phyloP scores from a whole-genome alignment of 2,888 invertebrate genomes.

The Drosophila suboccidentalis region DNA sequence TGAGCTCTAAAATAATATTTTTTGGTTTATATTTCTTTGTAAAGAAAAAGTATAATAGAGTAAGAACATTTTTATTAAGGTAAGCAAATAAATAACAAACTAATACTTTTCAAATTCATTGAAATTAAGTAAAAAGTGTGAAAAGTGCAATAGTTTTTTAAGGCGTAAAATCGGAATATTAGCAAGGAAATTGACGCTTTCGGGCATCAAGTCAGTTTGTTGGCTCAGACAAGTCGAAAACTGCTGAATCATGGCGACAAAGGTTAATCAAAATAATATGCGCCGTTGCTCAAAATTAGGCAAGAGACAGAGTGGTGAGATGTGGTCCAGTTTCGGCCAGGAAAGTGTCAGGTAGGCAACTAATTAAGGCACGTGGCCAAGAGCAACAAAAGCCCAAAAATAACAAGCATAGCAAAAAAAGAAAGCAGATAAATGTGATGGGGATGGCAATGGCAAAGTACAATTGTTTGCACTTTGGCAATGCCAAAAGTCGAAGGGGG shows the following conservation, averaged over 20 bases:
- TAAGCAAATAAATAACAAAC: background rate
- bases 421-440: constrained; percentile 59
- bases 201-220: constrained; percentile 13
- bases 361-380: constrained; percentile 57
- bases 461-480: constrained; percentile 64
- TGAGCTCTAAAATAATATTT: too few species aligned
- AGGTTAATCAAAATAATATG: constrained; percentile 53
- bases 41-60: too few species aligned
- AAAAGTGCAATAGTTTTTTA: background rate
- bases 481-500: constrained; percentile 18
- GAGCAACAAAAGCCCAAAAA: constrained; percentile 23
- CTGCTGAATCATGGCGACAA: constrained; percentile 53
- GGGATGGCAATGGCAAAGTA: constrained; percentile 58
- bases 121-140: background rate
- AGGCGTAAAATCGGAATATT: background rate
- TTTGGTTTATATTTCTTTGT: too few species aligned
- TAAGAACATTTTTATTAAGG: background rate
- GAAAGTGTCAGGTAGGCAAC: constrained; percentile 46
- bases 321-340: constrained; percentile 1
- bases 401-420: constrained; percentile 31
- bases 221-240: constrained; percentile 18
- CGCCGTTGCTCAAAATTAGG: constrained; percentile 20
- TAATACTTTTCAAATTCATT: background rate
- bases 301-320: background rate
- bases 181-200: background rate